These are phyloP conservation scores for Actinemys pallida DNA, from an alignment of 2,113 vertebrate genomes.

Conservation along the genomic window DNA sequence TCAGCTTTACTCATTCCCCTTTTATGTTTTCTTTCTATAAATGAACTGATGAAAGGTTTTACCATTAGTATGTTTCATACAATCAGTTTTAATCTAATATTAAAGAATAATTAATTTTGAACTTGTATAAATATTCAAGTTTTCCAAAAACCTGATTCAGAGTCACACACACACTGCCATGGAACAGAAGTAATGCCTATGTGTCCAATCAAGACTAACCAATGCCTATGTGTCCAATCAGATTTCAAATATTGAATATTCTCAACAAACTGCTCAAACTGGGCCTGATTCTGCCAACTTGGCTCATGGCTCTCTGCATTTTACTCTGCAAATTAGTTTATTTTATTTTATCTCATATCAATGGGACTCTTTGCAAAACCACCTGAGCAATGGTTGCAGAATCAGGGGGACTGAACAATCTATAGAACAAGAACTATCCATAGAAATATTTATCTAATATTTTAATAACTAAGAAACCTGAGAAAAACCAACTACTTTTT, in stretches of 20 bases:
- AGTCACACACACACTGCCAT: not conserved
- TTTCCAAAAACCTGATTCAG: not conserved
- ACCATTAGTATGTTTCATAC: not conserved
- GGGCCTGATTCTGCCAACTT: not conserved
- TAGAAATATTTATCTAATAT: not conserved
- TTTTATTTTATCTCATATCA: not conserved
- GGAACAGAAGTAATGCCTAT: not conserved
- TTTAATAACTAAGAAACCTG: not conserved
- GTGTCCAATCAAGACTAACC: not conserved
- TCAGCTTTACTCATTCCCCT: rapidly evolving
- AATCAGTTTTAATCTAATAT: not conserved
- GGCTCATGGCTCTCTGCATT: not conserved
- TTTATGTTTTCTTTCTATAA: not conserved
- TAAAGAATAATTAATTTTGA: not conserved
- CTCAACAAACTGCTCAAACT: not conserved
- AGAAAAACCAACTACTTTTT: not conserved
- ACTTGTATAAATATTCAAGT: not conserved
- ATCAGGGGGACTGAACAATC: not conserved
- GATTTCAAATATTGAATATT: not conserved
- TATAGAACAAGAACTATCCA: not conserved
- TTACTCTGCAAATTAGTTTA: not conserved
- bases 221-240: not conserved
- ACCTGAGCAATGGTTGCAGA: rapidly evolving
- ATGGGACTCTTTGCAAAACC: not conserved
- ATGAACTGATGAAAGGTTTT: not conserved